These are phyloP conservation scores for Dromiciops gliroides DNA, from an alignment of 2,113 vertebrate genomes.

Conservation along the genomic window DNA sequence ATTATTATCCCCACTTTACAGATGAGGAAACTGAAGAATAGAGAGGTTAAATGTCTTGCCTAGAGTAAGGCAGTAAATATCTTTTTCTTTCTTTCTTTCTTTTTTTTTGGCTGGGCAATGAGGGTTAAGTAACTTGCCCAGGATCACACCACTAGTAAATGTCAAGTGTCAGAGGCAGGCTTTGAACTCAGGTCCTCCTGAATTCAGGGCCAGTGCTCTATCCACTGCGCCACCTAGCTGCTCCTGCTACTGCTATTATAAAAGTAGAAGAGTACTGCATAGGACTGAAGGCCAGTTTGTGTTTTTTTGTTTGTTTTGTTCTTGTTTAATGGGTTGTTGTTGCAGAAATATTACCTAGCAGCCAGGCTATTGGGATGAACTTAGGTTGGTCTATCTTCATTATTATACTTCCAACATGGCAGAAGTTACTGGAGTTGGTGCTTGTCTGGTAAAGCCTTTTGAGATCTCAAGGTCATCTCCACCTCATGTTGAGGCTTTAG, in stretches of 20 bases:
- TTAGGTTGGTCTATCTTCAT: background rate
- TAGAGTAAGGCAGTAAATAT: too few species aligned
- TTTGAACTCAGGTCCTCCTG: too few species aligned
- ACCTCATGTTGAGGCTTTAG: background rate
- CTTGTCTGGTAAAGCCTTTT: background rate
- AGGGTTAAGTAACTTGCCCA: too few species aligned
- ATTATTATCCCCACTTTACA: too few species aligned
- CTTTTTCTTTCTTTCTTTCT: too few species aligned
- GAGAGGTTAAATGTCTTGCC: too few species aligned
- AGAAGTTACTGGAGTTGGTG: background rate
- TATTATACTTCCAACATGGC: background rate
- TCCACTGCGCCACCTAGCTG: too few species aligned
- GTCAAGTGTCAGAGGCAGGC: too few species aligned
- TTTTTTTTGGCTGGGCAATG: too few species aligned
- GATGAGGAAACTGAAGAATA: too few species aligned
- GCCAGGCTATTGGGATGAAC: background rate
- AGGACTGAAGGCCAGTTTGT: background rate
- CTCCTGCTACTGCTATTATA: background rate
- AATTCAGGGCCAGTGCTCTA: too few species aligned
- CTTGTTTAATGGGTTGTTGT: background rate
- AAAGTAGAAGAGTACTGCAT: background rate
- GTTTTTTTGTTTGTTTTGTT: background rate
- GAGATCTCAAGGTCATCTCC: background rate
- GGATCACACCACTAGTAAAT: too few species aligned
- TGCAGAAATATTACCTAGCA: background rate